Base-by-base conservation (phyloP, 2,888 invertebrate species). In the Leptinotarsa tumamoca region DNA sequence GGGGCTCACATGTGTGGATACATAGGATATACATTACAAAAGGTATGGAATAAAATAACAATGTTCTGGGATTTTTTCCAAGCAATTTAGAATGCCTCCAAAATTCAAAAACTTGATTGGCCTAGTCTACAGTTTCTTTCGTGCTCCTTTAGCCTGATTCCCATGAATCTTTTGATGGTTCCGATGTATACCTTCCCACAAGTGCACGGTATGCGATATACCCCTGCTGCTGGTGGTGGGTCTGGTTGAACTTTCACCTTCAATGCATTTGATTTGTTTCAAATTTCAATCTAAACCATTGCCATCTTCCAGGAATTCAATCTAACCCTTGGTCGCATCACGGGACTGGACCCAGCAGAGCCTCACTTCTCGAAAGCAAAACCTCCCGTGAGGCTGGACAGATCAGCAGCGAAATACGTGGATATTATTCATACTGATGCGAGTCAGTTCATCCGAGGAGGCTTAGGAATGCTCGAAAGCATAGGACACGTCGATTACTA, bases 401-500 rank as follows among this genome's bases (percentile, higher is more conserved):
- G 94, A 4, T 92, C 94, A 0, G 98, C 98, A 85, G 98, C 98
- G 0, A 90, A 92, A 77, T 98, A 94, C 86, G 98, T 98, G 1
- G 97, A 97, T 84, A 92, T 96, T 21, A 94, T 98, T 80, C 98
- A 98, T 87, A 96, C 96, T 4, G 97, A 98, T 86, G 94, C 94
- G 0, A 92, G 92, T 87, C 94, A 94, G 7, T 91, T 96, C 81
- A 94, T 95, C 82, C 92, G 91, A 81, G 93, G 93, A 73, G 94
- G 94, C 71, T 90, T 97, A 73, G 97, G 98, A 14, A 94, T 96
- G 86, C 91, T 92, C 10, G 95, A 95, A 84, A 91, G 94, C 0
- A 92, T 95, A 67, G 97, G 96, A 0, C 96, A 97, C 87, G 93
- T 96, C 4, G 98, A 98, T 87, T 97, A 96, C 88, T 98, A 94